phyloP scores from a whole-genome alignment of 2,797 vertebrate species.

The Channallabes apus region DNA sequence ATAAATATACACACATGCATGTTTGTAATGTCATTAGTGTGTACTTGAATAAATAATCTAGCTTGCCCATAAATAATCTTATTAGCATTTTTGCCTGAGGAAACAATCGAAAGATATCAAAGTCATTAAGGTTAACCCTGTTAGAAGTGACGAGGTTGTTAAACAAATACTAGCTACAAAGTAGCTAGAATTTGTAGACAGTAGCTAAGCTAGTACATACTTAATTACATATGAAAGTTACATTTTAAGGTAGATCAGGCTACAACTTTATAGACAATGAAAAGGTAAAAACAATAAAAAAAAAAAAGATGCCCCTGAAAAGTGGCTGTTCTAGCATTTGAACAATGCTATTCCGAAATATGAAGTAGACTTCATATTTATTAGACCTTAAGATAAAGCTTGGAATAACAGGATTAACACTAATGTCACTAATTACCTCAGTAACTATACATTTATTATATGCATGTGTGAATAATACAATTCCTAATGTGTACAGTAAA shows the following conservation, averaged over 20 bases:
- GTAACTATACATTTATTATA: conserved; percentile 6
- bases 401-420: background rate
- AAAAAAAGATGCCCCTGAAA: background rate
- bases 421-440: background rate
- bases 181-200: no score
- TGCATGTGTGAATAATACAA: background rate
- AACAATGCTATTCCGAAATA: no score
- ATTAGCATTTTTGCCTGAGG: background rate
- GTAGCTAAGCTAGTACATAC: background rate
- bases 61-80: background rate
- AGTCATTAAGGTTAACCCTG: background rate
- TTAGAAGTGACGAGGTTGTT: background rate
- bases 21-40: no score
- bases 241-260: background rate
- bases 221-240: background rate
- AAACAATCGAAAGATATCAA: background rate
- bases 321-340: background rate
- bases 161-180: background rate
- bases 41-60: no score
- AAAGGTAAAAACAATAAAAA: background rate
- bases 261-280: background rate
- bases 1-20: background rate
- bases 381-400: background rate
- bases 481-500: no score
- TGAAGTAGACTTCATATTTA: background rate